A percentile compares a stretch with the other conserved stretches of the same genome.
Conservation (phyloP, 2,888 invertebrate genomes). For the Ophion obscuratus region DNA sequence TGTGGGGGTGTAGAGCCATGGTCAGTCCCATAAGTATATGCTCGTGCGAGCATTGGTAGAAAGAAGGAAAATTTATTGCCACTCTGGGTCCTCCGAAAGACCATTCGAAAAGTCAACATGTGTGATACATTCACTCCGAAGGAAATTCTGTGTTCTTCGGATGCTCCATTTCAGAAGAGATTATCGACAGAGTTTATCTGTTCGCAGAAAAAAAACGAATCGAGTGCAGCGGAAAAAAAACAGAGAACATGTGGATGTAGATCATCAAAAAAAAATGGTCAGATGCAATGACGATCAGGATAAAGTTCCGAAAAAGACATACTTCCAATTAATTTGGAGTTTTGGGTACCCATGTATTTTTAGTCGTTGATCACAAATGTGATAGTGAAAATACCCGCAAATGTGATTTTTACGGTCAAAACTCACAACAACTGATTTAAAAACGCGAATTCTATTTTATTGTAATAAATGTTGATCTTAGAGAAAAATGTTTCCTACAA, state of each 20-base stretch:
- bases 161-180: slow-evolving; percentile 31
- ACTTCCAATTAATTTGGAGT: too few relatives aligned
- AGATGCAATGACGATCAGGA: too few relatives aligned
- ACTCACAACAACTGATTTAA: too few relatives aligned
- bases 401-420: too few relatives aligned
- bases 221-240: neutral
- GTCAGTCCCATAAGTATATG: slow-evolving; percentile 23
- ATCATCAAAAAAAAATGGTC: neutral
- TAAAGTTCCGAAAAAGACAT: too few relatives aligned
- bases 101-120: slow-evolving; percentile 49
- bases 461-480: too few relatives aligned
- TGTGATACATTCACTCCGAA: slow-evolving; percentile 37
- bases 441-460: too few relatives aligned
- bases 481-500: too few relatives aligned
- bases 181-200: neutral
- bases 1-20: neutral
- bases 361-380: too few relatives aligned
- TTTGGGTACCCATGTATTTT: too few relatives aligned
- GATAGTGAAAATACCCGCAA: too few relatives aligned
- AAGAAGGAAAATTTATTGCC: slow-evolving; percentile 62
- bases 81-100: slow-evolving; percentile 9
- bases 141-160: neutral
- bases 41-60: slow-evolving; percentile 37
- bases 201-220: slow-evolving; percentile 12
- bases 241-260: neutral